A percentile compares a stretch with the other conserved stretches of the same genome.
phyloP scores from a whole-genome alignment of 2,797 vertebrate species.

The Decapterus maruadsi region DNA sequence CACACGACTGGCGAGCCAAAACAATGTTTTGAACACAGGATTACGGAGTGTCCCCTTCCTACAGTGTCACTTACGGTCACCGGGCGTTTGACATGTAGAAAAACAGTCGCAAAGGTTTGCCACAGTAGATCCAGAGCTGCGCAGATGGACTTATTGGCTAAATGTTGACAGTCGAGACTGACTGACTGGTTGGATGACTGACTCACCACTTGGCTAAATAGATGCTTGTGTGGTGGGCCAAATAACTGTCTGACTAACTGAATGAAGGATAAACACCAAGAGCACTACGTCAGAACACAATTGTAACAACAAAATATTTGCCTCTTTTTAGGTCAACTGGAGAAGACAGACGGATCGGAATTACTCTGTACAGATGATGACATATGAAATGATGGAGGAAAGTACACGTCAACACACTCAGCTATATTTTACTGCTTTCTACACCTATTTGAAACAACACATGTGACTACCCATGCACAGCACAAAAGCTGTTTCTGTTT shows the following conservation, averaged over 20 bases:
- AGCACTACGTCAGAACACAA: constrained; percentile 15
- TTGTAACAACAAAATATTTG: constrained; percentile 22
- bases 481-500: neutral
- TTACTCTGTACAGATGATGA: neutral
- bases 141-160: constrained; percentile 35
- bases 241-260: constrained; percentile 19
- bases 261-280: constrained; percentile 13
- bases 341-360: constrained; percentile 1
- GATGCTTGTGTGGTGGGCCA: constrained; percentile 8
- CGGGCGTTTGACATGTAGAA: constrained; percentile 9
- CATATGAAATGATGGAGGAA: constrained; percentile 7
- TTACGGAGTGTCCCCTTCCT: constrained; percentile 24
- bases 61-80: constrained; percentile 15
- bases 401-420: constrained; percentile 1
- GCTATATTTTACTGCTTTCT: constrained; percentile 16
- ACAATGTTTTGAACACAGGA: constrained; percentile 30
- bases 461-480: neutral
- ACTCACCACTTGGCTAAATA: constrained; percentile 43
- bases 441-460: constrained; percentile 5
- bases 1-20: constrained; percentile 3
- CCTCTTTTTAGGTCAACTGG: constrained; percentile 30
- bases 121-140: constrained; percentile 21
- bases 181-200: constrained; percentile 30
- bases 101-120: constrained; percentile 5
- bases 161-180: constrained; percentile 36